Base-by-base conservation (phyloP, 2,113 vertebrate species). In the Notarius lentiginosus region DNA sequence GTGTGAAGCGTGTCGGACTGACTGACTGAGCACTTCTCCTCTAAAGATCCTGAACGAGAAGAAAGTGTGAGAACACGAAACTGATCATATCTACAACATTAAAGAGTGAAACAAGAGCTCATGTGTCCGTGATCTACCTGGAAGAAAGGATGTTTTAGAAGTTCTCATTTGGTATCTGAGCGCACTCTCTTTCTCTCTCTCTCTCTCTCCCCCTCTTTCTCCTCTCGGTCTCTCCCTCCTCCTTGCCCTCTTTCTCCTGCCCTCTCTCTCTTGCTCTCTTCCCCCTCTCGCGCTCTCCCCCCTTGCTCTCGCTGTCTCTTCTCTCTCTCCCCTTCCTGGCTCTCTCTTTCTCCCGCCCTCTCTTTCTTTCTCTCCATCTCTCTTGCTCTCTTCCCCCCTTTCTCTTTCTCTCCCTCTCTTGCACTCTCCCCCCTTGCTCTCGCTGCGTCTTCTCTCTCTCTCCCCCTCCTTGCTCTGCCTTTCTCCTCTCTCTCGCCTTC, bases 61-160 rank as follows among this genome's bases (percentile, higher is more conserved):
- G 76, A 41, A 41, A 41, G 30, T 7, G 30, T 15, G 34, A 49
- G 79, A 73, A 82, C 0, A 10, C 12, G 41, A 58, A 51, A n/a
- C 18, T 7, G 79, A 82, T n/a, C 41, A 41, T 41, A 61, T 81
- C 24, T 7, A 82, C 65, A 56, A 20, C 15, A 55, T 53, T 51
- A 22, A 11, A 24, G 30, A 41, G 47, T 53, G 5, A 51, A 68
- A 72, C 22, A 30, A 30, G 56, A 55, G 30, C 83, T 41, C 49
- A 6, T 15, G n/a, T 68, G 61, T 24, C 51, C 14, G 63, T 61
- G 56, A 22, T 47, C 20, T 1, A 11, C 14, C 73, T 55, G n/a
- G 47, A 55, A 75, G 24, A 82, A 65, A 87, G 14, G 30, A 27
- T 22, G 22, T 73, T 86, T 60, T 20, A 73, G 61, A 73, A 30